Conservation (phyloP, 2,113 vertebrate species). For the Bombycilla garrulus region DNA sequence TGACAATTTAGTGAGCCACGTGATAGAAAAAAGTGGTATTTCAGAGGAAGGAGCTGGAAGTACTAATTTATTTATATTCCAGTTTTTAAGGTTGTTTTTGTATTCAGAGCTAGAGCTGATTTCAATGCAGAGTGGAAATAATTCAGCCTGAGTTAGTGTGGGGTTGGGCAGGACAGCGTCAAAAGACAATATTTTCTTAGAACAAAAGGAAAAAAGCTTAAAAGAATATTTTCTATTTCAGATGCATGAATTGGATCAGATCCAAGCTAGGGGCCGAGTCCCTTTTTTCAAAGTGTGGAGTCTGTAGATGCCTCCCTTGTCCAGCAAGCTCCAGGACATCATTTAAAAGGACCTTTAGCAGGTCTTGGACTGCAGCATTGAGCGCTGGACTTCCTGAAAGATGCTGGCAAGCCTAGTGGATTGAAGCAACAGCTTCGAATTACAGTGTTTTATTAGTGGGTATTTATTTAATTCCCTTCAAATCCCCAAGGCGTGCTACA, state of each 20-base stretch:
- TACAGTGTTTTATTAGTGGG: background rate
- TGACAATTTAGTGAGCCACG: background rate
- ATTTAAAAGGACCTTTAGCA: background rate
- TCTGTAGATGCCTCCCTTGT: background rate
- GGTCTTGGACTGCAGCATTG: background rate
- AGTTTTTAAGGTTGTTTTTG: background rate
- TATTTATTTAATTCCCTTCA: slow-evolving; percentile 37
- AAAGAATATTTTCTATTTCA: background rate
- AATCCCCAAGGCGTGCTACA: background rate
- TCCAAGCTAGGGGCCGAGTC: rapidly evolving
- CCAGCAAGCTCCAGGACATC: background rate
- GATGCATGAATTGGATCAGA: background rate
- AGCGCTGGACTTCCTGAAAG: background rate
- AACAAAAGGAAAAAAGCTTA: background rate
- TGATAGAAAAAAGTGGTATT: background rate
- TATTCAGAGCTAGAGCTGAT: background rate
- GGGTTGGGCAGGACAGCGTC: background rate
- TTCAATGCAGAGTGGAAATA: background rate
- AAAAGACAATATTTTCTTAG: background rate
- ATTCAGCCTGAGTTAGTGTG: background rate
- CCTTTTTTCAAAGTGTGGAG: background rate
- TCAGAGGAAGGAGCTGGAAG: background rate
- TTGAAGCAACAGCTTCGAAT: background rate
- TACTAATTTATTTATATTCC: background rate
- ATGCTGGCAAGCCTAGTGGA: background rate